phyloP scores from a whole-genome alignment of 2,888 invertebrate species.

The Cordilura impudica region DNA sequence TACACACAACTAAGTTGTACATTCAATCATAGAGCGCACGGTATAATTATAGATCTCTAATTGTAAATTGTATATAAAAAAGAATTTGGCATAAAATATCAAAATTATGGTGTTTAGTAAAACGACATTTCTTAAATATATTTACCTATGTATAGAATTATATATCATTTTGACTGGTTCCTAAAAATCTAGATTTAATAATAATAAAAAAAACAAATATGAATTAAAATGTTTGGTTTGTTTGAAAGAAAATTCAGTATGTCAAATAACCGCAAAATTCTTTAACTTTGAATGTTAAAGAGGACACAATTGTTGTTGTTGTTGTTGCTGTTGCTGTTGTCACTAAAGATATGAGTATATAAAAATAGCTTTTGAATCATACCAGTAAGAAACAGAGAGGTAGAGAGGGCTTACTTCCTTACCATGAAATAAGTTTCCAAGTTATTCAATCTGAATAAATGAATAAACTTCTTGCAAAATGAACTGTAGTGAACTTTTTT shows the following conservation, averaged over 20 bases:
- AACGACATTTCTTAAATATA: not conserved
- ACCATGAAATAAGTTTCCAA: not conserved
- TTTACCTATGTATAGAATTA: not conserved
- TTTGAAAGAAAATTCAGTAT: conserved; percentile 16
- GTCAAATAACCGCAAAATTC: conserved; percentile 20
- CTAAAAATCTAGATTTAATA: too few species aligned
- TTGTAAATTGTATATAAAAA: not conserved
- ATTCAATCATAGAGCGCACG: not conserved
- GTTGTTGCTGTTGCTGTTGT: not conserved
- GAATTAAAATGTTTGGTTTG: not conserved
- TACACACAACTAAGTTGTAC: not conserved
- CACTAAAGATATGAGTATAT: too few species aligned
- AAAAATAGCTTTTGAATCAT: too few species aligned
- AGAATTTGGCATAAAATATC: conserved; percentile 1
- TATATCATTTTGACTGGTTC: not conserved
- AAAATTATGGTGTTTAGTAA: not conserved
- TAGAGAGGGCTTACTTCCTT: too few species aligned
- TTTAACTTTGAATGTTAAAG: conserved; percentile 4
- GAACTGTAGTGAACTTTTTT: conserved; percentile 45
- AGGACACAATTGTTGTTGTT: not conserved
- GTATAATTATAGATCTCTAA: not conserved
- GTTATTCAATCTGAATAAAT: conserved; percentile 18
- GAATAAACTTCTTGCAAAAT: conserved; percentile 43
- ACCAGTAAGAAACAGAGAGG: too few species aligned
- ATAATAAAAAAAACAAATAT: not conserved